These are phyloP conservation scores for Anguilla marmorata DNA, from an alignment of 2,797 vertebrate species.

Conservation along the genomic window DNA sequence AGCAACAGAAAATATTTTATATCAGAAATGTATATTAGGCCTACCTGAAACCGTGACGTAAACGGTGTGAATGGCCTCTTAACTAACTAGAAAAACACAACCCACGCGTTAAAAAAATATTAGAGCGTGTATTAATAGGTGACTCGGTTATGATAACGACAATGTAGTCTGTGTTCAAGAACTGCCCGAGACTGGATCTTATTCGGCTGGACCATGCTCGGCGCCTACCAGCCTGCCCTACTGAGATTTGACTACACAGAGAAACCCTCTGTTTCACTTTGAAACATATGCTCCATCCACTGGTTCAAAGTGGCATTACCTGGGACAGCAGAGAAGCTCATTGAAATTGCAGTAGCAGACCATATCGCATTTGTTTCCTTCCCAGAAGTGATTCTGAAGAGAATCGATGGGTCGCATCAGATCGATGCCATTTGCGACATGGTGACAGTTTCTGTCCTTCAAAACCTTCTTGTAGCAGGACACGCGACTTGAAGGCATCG, in stretches of 20 bases:
- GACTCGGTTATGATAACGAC: slow-evolving; percentile 35
- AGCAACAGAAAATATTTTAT: neutral
- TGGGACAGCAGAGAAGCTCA: slow-evolving; percentile 78
- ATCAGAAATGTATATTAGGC: neutral
- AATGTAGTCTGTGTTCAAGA: slow-evolving; percentile 43
- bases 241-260: neutral
- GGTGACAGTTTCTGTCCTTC: slow-evolving; percentile 64
- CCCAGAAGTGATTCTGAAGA: slow-evolving; percentile 73
- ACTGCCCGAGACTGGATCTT: slow-evolving; percentile 16
- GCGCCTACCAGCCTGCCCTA: slow-evolving; percentile 22
- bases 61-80: neutral
- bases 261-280: slow-evolving; percentile 8
- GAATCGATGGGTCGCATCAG: slow-evolving; percentile 59
- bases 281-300: slow-evolving; percentile 30
- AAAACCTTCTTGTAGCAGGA: slow-evolving; percentile 73
- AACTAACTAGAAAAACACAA: slow-evolving; percentile 3
- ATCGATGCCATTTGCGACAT: slow-evolving; percentile 52
- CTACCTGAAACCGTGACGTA: neutral
- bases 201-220: neutral
- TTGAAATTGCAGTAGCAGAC: slow-evolving; percentile 78
- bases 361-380: slow-evolving; percentile 70
- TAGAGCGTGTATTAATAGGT: slow-evolving; percentile 30
- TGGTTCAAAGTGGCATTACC: slow-evolving; percentile 64
- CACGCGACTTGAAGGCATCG: slow-evolving; percentile 54
- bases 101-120: neutral